A percentile compares a stretch with the other conserved stretches of the same genome.
These are phyloP conservation scores for Coluber constrictor DNA, from an alignment of 2,797 vertebrate species.

Conservation along the genomic window DNA sequence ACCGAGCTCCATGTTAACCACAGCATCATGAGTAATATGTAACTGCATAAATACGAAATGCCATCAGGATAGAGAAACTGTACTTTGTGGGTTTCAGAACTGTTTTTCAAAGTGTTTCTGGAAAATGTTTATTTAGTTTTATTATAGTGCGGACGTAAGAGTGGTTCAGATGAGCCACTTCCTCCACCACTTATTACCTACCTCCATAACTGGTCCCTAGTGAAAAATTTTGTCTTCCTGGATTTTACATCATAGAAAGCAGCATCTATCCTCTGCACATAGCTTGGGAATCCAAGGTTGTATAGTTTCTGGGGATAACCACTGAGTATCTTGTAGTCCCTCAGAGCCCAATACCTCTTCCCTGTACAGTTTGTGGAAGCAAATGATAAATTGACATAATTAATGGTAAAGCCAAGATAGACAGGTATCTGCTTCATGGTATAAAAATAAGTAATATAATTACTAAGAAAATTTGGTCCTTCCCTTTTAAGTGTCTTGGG, in stretches of 20 bases:
- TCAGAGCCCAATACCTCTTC: slow-evolving; percentile 75
- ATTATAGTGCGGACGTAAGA: neutral
- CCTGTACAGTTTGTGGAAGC: slow-evolving; percentile 50
- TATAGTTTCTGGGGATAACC: slow-evolving; percentile 76
- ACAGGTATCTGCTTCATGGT: neutral
- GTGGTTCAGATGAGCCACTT: neutral
- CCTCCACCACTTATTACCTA: slow-evolving; percentile 15
- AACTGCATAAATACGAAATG: neutral
- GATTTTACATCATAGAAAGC: slow-evolving; percentile 68
- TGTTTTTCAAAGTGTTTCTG: neutral
- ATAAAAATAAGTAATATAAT: neutral
- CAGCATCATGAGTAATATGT: slow-evolving; percentile 12
- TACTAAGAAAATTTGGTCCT: neutral
- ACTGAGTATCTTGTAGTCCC: slow-evolving; percentile 66
- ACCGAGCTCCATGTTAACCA: neutral
- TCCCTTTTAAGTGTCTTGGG: neutral
- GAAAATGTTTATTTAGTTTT: neutral
- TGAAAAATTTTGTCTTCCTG: slow-evolving; percentile 72
- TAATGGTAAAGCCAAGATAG: neutral
- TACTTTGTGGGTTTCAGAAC: neutral
- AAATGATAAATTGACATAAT: neutral
- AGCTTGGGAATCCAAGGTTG: slow-evolving; percentile 74
- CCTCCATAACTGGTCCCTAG: slow-evolving; percentile 70
- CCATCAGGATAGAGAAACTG: neutral
- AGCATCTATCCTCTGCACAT: slow-evolving; percentile 66